A percentile compares a stretch with the other conserved stretches of the same genome.
phyloP scores from a whole-genome alignment of 64 coral and sea anemone species.

The Montipora foliosa region DNA sequence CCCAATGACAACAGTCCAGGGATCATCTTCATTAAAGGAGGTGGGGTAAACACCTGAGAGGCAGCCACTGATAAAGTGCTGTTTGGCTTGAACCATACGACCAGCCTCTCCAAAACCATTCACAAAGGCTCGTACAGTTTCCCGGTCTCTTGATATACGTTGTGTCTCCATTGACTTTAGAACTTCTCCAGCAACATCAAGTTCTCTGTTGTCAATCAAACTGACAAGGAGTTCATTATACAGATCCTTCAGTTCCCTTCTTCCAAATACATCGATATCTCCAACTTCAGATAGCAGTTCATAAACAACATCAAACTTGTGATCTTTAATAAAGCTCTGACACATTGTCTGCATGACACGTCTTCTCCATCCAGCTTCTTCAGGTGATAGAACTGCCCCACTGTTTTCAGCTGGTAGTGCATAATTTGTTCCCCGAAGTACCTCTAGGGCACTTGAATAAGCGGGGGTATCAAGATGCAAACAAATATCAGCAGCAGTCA shows the following conservation, averaged over 20 bases:
- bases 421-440: conserved; percentile 61
- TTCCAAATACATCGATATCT: conserved; percentile 53
- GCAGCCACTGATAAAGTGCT: conserved; percentile 44
- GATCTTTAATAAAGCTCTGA: conserved; percentile 16
- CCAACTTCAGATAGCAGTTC: conserved; percentile 57
- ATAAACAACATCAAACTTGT: conserved; percentile 21
- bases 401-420: background rate
- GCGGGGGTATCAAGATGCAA: conserved; percentile 32
- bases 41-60: conserved; percentile 34
- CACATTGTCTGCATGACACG: conserved; percentile 12
- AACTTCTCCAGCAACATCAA: conserved; percentile 33
- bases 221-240: conserved; percentile 51
- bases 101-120: conserved; percentile 30
- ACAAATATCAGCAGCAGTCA: conserved; percentile 70
- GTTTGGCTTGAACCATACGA: conserved; percentile 16
- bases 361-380: conserved; percentile 53
- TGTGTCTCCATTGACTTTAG: conserved; percentile 31
- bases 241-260: conserved; percentile 15
- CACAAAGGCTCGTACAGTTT: conserved; percentile 45
- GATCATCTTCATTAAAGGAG: background rate
- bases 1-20: conserved; percentile 54
- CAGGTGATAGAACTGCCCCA: background rate
- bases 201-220: conserved; percentile 18
- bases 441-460: conserved; percentile 51
- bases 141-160: conserved; percentile 40